Percentiles rank a stretch among this genome's conserved stretches.
These are phyloP conservation scores for Melanostoma mellinum DNA, from an alignment of 2,888 invertebrate genomes.

Conservation along the genomic window DNA sequence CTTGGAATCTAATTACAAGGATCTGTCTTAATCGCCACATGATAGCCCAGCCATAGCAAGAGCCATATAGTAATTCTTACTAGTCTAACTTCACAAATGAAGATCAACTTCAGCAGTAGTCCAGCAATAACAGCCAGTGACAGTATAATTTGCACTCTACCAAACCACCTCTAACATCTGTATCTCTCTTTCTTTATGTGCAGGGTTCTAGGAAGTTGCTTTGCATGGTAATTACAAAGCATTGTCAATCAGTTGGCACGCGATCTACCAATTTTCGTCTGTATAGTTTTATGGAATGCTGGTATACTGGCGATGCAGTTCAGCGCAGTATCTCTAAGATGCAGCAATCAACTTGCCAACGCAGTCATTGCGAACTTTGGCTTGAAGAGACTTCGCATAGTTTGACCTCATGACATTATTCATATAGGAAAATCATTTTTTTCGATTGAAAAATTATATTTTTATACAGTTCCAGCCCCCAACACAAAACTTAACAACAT, in stretches of 20 bases:
- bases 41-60: conserved; percentile 1
- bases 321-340: conserved; percentile 17
- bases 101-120: conserved; percentile 16
- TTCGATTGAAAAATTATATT: conserved; percentile 45
- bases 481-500: conserved; percentile 12
- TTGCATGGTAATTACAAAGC: conserved; percentile 65
- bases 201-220: conserved; percentile 60
- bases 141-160: conserved; percentile 69
- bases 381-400: conserved; percentile 31
- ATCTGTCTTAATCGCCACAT: conserved; percentile 56
- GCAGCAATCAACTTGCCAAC: conserved; percentile 32
- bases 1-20: conserved; percentile 72
- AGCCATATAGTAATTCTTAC: neutral
- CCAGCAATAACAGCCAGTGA: conserved; percentile 61
- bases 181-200: conserved; percentile 32
- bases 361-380: conserved; percentile 54
- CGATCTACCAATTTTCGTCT: conserved; percentile 56
- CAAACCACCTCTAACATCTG: conserved; percentile 40
- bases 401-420: conserved; percentile 65
- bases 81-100: conserved; percentile 8
- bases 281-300: conserved; percentile 23
- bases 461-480: conserved; percentile 17
- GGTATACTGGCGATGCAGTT: neutral
- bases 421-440: conserved; percentile 14
- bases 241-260: conserved; percentile 72